A percentile compares a stretch with the other conserved stretches of the same genome.
Conservation (phyloP, 1,140 invertebrate species). For the Hyposmocoma kahamanoa region DNA sequence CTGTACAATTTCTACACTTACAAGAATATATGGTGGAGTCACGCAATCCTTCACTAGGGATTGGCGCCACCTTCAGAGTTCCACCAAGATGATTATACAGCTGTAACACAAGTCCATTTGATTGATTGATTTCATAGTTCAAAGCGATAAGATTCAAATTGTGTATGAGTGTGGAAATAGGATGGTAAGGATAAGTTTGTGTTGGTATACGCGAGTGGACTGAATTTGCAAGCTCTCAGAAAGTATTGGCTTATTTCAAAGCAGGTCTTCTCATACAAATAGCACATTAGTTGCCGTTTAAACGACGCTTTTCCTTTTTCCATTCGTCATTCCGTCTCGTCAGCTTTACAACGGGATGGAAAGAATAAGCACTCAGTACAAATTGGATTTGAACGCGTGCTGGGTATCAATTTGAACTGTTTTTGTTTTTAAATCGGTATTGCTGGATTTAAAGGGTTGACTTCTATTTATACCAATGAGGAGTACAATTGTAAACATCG, state of each 20-base stretch:
- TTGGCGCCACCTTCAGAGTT: constrained; percentile 10
- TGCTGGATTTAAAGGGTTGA: background rate
- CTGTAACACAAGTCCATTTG: background rate
- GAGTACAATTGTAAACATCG: too few species aligned
- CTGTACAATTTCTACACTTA: constrained; percentile 3
- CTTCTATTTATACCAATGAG: background rate
- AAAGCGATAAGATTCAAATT: background rate
- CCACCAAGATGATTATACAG: background rate
- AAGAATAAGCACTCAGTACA: constrained; percentile 32
- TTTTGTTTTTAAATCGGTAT: background rate
- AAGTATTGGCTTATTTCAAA: constrained; percentile 46
- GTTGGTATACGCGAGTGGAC: constrained; percentile 37
- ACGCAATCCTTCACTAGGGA: constrained; percentile 1
- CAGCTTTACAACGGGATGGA: constrained; percentile 46
- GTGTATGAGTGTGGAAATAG: background rate
- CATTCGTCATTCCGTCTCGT: constrained; percentile 46
- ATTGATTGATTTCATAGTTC: background rate
- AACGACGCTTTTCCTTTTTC: constrained; percentile 51
- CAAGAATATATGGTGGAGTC: constrained; percentile 8
- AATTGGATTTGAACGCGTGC: constrained; percentile 35
- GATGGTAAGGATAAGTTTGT: constrained; percentile 5
- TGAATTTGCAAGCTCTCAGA: constrained; percentile 27
- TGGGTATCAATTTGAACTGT: background rate
- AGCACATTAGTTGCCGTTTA: constrained; percentile 36
- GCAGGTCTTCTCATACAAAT: constrained; percentile 49